These are phyloP conservation scores for Trilocha varians DNA, from an alignment of 2,888 invertebrate genomes.

Conservation along the genomic window DNA sequence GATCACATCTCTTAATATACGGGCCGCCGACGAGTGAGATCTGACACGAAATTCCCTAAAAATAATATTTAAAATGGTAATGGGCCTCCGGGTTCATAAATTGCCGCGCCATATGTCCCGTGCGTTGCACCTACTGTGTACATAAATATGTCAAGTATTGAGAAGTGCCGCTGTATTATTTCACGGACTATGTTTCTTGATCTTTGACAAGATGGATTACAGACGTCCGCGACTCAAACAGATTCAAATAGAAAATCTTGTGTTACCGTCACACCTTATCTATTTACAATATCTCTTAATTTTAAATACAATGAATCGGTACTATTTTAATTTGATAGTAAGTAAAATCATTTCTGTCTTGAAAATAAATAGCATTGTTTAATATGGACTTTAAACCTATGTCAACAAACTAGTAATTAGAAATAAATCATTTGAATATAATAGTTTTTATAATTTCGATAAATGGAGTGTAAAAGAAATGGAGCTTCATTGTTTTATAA, in stretches of 20 bases:
- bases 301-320: slow-evolving; percentile 6
- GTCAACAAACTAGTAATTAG: slow-evolving; percentile 12
- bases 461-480: not conserved
- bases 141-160: slow-evolving; percentile 73
- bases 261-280: slow-evolving; percentile 29
- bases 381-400: not conserved
- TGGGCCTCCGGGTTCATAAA: slow-evolving; percentile 69
- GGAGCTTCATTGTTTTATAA: not conserved
- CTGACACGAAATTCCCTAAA: slow-evolving; percentile 74
- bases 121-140: slow-evolving; percentile 67
- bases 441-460: not conserved
- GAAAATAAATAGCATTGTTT: too few relatives aligned
- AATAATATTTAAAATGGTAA: slow-evolving; percentile 75
- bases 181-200: slow-evolving; percentile 37
- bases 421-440: not conserved
- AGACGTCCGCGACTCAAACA: slow-evolving; percentile 10
- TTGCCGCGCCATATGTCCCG: slow-evolving; percentile 70
- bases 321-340: too few relatives aligned
- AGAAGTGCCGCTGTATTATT: slow-evolving; percentile 51
- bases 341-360: too few relatives aligned
- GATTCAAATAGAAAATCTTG: not conserved
- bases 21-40: slow-evolving; percentile 67
- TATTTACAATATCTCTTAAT: not conserved
- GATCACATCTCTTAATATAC: slow-evolving; percentile 71
- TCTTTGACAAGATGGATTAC: slow-evolving; percentile 23